Conservation (phyloP, 2,797 vertebrate genomes). For the Microcaecilia unicolor region DNA sequence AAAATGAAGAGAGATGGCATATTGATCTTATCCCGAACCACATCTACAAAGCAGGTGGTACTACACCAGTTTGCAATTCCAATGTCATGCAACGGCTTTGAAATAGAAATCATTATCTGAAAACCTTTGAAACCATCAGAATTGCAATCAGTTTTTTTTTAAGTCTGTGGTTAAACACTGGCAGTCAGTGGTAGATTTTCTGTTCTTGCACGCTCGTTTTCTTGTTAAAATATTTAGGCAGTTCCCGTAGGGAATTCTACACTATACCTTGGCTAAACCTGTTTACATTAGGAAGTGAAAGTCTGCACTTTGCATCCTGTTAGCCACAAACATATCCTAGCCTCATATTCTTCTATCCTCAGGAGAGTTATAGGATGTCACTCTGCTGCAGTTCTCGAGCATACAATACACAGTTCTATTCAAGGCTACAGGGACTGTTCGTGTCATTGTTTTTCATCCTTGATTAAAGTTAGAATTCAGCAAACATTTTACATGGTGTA, state of each 20-base stretch:
- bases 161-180: conserved; percentile 21
- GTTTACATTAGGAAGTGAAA: conserved; percentile 44
- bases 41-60: conserved; percentile 1
- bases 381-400: conserved; percentile 16
- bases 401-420: conserved; percentile 17
- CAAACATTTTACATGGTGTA: not conserved
- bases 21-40: conserved; percentile 16
- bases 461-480: conserved; percentile 28
- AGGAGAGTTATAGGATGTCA: conserved; percentile 8
- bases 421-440: not conserved
- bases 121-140: conserved; percentile 37
- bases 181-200: conserved; percentile 29
- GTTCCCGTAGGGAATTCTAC: conserved; percentile 16
- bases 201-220: conserved; percentile 11
- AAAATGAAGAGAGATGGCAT: conserved; percentile 12
- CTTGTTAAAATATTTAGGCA: conserved; percentile 43
- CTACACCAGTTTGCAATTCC: conserved; percentile 19
- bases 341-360: conserved; percentile 19
- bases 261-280: conserved; percentile 26
- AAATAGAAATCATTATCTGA: conserved; percentile 29
- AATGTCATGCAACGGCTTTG: conserved; percentile 14
- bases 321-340: conserved; percentile 29
- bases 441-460: conserved; percentile 27
- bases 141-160: conserved; percentile 32
- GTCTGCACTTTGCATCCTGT: conserved; percentile 25